These are phyloP conservation scores for Melanotaenia nigrans DNA, from an alignment of 2,797 vertebrate species.

Conservation along the genomic window DNA sequence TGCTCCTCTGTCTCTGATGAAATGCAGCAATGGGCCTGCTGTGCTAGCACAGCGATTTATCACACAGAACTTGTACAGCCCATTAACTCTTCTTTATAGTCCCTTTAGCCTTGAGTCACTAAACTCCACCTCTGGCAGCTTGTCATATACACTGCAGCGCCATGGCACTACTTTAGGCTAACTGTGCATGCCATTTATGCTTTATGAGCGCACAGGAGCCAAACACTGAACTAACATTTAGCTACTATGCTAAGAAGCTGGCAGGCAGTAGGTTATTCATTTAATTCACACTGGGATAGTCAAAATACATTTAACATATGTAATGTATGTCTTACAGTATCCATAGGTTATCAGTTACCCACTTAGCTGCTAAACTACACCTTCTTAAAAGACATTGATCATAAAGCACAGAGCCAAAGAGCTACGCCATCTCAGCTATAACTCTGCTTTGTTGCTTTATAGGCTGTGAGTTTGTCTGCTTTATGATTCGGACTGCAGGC, in stretches of 20 bases:
- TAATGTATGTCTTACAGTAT: constrained; percentile 39
- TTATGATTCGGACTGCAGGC: constrained; percentile 46
- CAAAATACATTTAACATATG: constrained; percentile 44
- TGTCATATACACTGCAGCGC: constrained; percentile 54
- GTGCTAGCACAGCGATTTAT: constrained; percentile 75
- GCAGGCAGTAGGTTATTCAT: constrained; percentile 40
- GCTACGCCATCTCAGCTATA: constrained; percentile 33
- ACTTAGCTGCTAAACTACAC: constrained; percentile 67
- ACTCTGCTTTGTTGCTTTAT: constrained; percentile 62
- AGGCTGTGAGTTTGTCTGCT: constrained; percentile 50
- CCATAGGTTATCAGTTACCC: constrained; percentile 65
- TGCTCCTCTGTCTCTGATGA: constrained; percentile 49
- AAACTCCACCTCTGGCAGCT: constrained; percentile 70
- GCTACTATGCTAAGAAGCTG: constrained; percentile 54
- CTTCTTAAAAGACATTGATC: constrained; percentile 61
- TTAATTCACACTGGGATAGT: constrained; percentile 23
- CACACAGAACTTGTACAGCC: constrained; percentile 73
- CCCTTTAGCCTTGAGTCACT: constrained; percentile 78
- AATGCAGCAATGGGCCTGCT: constrained; percentile 61
- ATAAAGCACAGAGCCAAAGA: constrained; percentile 39
- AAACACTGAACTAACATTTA: constrained; percentile 66
- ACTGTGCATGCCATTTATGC: constrained; percentile 64
- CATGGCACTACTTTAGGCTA: constrained; percentile 59
- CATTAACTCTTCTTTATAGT: constrained; percentile 82
- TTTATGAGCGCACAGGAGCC: constrained; percentile 69